Conservation (phyloP, 2,797 vertebrate genomes). For the Jordanella pulchra region DNA sequence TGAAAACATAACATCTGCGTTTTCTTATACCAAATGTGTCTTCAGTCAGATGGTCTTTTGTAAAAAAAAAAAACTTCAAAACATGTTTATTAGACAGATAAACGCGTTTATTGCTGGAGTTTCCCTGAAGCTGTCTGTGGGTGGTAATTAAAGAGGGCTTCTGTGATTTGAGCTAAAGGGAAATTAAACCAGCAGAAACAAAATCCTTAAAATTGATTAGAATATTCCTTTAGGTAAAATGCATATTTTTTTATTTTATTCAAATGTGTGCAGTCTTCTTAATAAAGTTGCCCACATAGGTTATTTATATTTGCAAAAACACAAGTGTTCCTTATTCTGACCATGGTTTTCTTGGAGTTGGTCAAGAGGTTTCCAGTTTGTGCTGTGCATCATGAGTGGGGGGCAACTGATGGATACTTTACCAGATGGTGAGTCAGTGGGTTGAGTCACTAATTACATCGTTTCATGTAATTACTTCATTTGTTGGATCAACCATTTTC, state of each 20-base stretch:
- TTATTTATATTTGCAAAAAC: not conserved
- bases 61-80: not conserved
- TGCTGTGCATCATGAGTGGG: slow-evolving; percentile 27
- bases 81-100: not conserved
- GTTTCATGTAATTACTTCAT: slow-evolving; percentile 17
- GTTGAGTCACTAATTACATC: slow-evolving; percentile 55
- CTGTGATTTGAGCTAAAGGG: not conserved
- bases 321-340: not conserved
- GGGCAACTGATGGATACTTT: slow-evolving; percentile 36
- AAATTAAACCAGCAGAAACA: not conserved
- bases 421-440: slow-evolving; percentile 32
- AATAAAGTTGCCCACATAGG: not conserved
- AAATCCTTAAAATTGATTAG: slow-evolving; percentile 19
- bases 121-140: slow-evolving; percentile 2
- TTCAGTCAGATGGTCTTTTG: not conserved
- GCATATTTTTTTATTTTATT: slow-evolving; percentile 6
- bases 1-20: not conserved
- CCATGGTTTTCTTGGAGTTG: slow-evolving; percentile 6
- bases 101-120: not conserved
- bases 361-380: slow-evolving; percentile 20
- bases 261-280: not conserved
- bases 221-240: slow-evolving; percentile 10
- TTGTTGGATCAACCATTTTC: too few relatives aligned
- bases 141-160: not conserved
- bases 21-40: not conserved